A percentile compares a stretch with the other conserved stretches of the same genome.
Evolutionary conservation across 2,888 invertebrate species (phyloP).

Genomic region (Megalurothrips usitatus): DNA sequence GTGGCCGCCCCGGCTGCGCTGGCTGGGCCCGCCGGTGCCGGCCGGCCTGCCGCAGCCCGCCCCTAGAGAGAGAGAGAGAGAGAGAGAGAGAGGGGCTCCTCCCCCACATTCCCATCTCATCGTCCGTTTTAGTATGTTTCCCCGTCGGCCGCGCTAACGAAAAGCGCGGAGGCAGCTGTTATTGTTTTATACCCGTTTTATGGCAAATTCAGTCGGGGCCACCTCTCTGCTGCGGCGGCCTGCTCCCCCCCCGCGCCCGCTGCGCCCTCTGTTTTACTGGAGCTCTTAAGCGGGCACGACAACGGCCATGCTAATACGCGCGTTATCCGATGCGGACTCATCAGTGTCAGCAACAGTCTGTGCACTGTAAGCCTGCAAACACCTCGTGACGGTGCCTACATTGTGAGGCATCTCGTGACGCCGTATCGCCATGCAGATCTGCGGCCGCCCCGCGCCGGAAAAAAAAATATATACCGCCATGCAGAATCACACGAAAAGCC

Average conservation of each 20-base stretch:
- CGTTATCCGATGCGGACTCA: not conserved
- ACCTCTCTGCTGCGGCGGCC: not conserved
- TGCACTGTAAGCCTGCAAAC: not conserved
- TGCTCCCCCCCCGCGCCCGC: not conserved
- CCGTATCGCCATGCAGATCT: not conserved
- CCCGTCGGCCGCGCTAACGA: not conserved
- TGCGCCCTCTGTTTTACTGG: not conserved
- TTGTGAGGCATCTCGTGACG: too few relatives aligned
- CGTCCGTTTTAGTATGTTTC: too few relatives aligned
- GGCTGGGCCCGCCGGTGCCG: too few relatives aligned
- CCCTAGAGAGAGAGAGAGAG: too few relatives aligned
- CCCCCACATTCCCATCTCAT: too few relatives aligned
- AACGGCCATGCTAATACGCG: not conserved
- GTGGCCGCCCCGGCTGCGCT: too few relatives aligned
- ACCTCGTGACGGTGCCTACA: not conserved
- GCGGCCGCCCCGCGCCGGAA: not conserved
- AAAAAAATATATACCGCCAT: too few relatives aligned
- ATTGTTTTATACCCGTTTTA: slow-evolving; percentile 6
- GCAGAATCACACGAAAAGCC: too few relatives aligned
- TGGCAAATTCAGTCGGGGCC: not conserved
- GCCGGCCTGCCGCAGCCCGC: too few relatives aligned
- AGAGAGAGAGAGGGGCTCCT: too few relatives aligned
- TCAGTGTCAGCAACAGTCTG: not conserved
- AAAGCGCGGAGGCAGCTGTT: not conserved
- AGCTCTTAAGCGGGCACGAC: not conserved